Evolutionary conservation across 2,113 vertebrate genomes (phyloP).

Genomic region (Typhlomys cinereus): DNA sequence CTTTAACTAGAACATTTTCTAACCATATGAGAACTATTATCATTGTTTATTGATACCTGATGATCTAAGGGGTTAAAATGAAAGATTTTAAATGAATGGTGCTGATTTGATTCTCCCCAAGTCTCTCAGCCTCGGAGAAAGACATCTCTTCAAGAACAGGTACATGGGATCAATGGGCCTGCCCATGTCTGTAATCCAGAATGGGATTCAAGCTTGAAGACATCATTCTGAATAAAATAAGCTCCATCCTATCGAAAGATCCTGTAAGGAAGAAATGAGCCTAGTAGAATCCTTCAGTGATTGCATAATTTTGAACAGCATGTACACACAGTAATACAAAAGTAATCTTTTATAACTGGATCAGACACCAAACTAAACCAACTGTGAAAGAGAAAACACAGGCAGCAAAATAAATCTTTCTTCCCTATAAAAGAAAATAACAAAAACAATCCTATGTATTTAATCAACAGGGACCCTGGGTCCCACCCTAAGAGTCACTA

Average conservation of each 20-base stretch:
- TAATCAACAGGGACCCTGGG: no score
- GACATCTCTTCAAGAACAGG: neutral
- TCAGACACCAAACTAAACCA: conserved; percentile 43
- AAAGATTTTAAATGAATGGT: neutral
- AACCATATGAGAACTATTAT: conserved; percentile 23
- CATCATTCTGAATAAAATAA: neutral
- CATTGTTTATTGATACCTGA: neutral
- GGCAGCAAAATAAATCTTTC: no score
- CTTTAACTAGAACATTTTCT: conserved; percentile 53
- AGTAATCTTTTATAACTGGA: neutral
- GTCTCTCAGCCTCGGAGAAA: conserved; percentile 9
- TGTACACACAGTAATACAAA: conserved; percentile 20
- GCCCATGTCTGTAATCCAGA: neutral
- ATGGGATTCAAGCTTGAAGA: neutral
- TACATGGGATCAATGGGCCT: neutral
- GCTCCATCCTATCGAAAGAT: neutral
- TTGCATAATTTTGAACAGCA: neutral
- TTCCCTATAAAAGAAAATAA: neutral
- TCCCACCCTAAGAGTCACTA: neutral
- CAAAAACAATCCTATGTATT: conserved; percentile 21
- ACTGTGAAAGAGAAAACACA: conserved; percentile 1
- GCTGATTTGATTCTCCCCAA: neutral
- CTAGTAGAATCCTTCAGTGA: neutral
- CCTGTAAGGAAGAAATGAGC: neutral
- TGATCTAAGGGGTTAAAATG: neutral